Evolutionary conservation across 2,113 vertebrate genomes (phyloP).

Genomic region (Solenodon paradoxus): DNA sequence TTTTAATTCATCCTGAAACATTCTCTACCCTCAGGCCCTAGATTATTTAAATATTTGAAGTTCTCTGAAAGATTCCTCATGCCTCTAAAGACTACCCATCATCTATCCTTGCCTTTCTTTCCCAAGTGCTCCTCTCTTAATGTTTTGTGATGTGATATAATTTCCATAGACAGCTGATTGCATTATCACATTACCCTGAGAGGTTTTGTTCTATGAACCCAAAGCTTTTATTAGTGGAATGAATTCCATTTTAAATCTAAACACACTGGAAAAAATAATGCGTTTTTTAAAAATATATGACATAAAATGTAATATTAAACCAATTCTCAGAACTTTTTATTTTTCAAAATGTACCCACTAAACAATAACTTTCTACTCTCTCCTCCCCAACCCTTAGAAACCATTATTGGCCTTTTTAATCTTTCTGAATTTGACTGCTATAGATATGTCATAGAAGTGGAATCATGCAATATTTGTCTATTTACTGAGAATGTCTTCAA

Average conservation of each 20-base stretch:
- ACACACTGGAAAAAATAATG: neutral
- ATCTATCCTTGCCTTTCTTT: neutral
- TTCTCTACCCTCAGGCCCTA: accelerated
- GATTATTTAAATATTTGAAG: neutral
- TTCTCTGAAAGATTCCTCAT: neutral
- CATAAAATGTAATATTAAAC: neutral
- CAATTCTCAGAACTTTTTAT: neutral
- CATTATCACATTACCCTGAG: neutral
- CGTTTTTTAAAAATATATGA: neutral
- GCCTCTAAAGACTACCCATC: neutral
- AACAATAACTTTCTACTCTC: neutral
- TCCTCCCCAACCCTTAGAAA: no score
- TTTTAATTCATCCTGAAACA: neutral
- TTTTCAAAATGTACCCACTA: neutral
- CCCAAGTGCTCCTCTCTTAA: neutral
- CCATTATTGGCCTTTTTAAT: neutral
- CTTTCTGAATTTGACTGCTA: neutral
- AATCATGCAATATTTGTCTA: neutral
- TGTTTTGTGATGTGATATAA: neutral
- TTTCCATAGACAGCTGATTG: neutral
- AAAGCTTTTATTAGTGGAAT: neutral
- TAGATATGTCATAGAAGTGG: neutral
- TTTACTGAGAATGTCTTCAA: neutral
- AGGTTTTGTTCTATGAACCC: neutral
- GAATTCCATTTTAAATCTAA: neutral